These are phyloP conservation scores for Cromileptes altivelis DNA, from an alignment of 2,113 vertebrate genomes.

Conservation along the genomic window DNA sequence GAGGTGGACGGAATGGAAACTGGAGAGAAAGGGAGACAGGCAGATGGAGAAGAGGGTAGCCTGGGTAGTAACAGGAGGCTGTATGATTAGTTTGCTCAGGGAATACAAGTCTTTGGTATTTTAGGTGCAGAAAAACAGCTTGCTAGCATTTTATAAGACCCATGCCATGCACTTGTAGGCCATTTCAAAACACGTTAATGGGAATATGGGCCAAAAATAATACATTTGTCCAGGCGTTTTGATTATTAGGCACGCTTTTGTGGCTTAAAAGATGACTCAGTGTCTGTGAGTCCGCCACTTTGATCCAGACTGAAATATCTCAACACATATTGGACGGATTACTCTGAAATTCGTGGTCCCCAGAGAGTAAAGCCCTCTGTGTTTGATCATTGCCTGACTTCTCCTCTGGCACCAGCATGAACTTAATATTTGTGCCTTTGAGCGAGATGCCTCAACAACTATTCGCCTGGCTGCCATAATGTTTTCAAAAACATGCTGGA, in stretches of 20 bases:
- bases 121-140: slow-evolving; percentile 27
- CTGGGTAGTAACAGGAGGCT: slow-evolving; percentile 43
- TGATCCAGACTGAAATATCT: not conserved
- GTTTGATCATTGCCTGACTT: not conserved
- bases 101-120: slow-evolving; percentile 24
- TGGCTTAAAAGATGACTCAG: too few species aligned
- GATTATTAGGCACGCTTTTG: too few species aligned
- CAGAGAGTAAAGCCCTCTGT: not conserved
- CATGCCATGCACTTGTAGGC: slow-evolving; percentile 8
- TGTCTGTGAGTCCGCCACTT: not conserved
- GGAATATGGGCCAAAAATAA: slow-evolving; percentile 10
- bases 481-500: not conserved
- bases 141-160: slow-evolving; percentile 17
- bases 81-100: slow-evolving; percentile 54
- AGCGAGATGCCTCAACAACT: not conserved
- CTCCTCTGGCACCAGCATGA: not conserved
- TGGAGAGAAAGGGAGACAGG: slow-evolving; percentile 43
- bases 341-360: too few species aligned
- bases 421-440: not conserved
- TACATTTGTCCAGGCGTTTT: not conserved
- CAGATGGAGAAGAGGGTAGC: slow-evolving; percentile 43
- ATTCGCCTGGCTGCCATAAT: not conserved
- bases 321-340: not conserved
- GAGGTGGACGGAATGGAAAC: slow-evolving; percentile 60
- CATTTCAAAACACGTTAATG: slow-evolving; percentile 27